These are phyloP conservation scores for Caenorhabditis sinica DNA, from an alignment of 2,888 invertebrate species.

Conservation along the genomic window DNA sequence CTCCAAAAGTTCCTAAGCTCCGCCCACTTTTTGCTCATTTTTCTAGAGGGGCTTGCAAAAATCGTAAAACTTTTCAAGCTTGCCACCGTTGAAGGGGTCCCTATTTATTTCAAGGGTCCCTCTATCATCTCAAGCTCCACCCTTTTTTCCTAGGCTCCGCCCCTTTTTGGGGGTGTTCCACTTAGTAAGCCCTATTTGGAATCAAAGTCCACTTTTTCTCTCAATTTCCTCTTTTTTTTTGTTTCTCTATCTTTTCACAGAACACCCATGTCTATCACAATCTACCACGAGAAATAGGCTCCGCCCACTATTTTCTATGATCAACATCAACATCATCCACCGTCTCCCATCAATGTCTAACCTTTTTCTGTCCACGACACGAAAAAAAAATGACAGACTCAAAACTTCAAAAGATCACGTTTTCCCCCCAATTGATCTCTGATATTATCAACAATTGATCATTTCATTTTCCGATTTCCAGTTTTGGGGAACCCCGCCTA, in stretches of 20 bases:
- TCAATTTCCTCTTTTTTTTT: background rate
- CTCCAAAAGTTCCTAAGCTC: background rate
- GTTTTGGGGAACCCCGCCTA: slow-evolving; percentile 47
- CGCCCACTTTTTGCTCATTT: slow-evolving; percentile 1
- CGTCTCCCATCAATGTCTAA: background rate
- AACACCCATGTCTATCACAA: slow-evolving; percentile 4
- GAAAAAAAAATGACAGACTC: background rate
- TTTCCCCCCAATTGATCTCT: slow-evolving; percentile 45
- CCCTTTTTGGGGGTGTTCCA: too few species aligned
- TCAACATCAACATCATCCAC: slow-evolving; percentile 3
- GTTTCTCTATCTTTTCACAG: background rate
- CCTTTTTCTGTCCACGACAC: slow-evolving; percentile 16
- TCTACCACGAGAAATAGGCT: background rate
- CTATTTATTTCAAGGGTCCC: background rate
- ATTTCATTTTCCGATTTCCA: slow-evolving; percentile 41
- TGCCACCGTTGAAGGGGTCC: too few species aligned
- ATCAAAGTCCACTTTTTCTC: background rate
- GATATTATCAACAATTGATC: slow-evolving; percentile 40
- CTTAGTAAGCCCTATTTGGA: background rate
- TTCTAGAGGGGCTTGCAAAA: too few species aligned
- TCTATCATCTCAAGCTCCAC: too few species aligned
- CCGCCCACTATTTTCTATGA: slow-evolving; percentile 21
- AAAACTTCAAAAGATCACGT: slow-evolving; percentile 43
- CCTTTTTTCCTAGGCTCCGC: background rate
- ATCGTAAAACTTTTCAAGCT: too few species aligned